Base-by-base conservation (phyloP, 2,797 vertebrate genomes). In the Otolemur crassicaudatus region DNA sequence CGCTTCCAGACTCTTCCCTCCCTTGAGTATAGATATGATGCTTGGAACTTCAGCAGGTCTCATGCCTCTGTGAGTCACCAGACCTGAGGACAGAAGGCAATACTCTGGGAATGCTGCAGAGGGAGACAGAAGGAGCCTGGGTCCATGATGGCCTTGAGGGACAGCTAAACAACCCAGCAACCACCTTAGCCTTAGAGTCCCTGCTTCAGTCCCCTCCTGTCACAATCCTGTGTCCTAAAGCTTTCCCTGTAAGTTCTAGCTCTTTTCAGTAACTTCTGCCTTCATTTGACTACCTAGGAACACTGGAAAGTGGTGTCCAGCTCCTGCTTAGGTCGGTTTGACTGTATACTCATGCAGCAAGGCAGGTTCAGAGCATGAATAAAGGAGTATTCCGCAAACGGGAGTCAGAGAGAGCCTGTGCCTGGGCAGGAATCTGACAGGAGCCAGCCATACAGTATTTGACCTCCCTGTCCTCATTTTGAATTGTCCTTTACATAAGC, bases 401-500 rank as follows among this genome's bases (percentile, higher is more conserved):
- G 37, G 49, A 70, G 31, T 77, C 31, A 3, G 46, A 0, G 0
- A 63, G 61, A 93, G 40, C 43, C 81, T 87, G 65, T 17, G 6
- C 77, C 92, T 49, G 29, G 53, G 40, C 61, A 84, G 93, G 91
- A 93, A 86, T 76, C 95, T 65, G 80, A 75, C 67, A 60, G 63
- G 60, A 53, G 67, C 69, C 70, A 72, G 72, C n/a, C 31, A 27
- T 49, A 25, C n/a, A 27, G 43, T 79, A 5, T 90, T 85, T 96
- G 91, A 91, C 92, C 89, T 97, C 76, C 67, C 75, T 19, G 58
- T 25, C 84, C 86, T 97, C 94, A 96, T 97, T 96, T 94, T 84
- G 87, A 96, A 94, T 91, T 97, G 94, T 80, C 94, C 95, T 97
- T 95, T 97, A 79, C 89, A 43, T 87, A 95, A 82, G 58, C 89